Evolutionary conservation across 35 echinoderm and acorn worm genomes (phyloP).

Genomic region (Patiria miniata): DNA sequence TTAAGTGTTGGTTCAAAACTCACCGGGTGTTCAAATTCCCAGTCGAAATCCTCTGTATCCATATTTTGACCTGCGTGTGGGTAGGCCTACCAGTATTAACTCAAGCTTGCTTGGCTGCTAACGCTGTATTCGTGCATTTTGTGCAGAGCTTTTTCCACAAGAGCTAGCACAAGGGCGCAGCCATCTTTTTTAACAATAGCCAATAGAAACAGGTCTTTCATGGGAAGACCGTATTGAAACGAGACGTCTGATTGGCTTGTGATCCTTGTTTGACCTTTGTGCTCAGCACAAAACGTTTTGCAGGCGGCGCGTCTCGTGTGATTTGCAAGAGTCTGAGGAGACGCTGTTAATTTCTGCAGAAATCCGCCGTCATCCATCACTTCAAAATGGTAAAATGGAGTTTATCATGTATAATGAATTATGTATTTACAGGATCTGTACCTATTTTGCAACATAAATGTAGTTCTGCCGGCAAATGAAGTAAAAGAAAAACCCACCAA

Average conservation of each 20-base stretch:
- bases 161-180: slow-evolving; percentile 23
- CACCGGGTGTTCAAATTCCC: slow-evolving; percentile 76
- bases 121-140: too few relatives aligned
- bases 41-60: slow-evolving; percentile 80
- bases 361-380: slow-evolving; percentile 51
- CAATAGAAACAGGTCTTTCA: slow-evolving; percentile 17
- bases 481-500: too few relatives aligned
- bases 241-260: not conserved
- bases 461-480: too few relatives aligned
- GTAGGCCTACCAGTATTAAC: not conserved
- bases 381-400: slow-evolving; percentile 69
- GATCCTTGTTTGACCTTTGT: not conserved
- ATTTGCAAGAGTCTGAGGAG: not conserved
- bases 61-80: not conserved
- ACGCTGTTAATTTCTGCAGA: not conserved
- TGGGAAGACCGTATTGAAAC: not conserved
- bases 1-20: too few relatives aligned
- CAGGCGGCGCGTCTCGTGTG: slow-evolving; percentile 2
- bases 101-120: too few relatives aligned
- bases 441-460: not conserved
- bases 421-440: not conserved
- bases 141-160: not conserved
- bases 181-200: slow-evolving; percentile 44
- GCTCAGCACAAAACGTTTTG: not conserved
- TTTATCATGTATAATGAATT: not conserved